Percentiles rank a stretch among this genome's conserved stretches.
Conservation (phyloP, 1,140 invertebrate species). For the Mactra quadrangularis region DNA sequence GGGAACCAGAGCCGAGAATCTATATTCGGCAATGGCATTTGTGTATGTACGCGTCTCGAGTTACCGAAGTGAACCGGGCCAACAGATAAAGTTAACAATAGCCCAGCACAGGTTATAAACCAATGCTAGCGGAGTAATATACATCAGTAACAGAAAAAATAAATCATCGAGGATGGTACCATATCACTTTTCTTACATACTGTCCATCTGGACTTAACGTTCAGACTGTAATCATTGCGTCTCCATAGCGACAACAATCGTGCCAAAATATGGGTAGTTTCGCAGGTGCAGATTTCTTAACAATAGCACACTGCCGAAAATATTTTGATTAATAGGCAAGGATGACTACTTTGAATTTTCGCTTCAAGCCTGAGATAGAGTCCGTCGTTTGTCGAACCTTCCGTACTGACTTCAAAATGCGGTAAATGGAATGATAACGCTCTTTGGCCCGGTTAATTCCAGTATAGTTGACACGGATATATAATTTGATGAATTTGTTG, state of each 20-base stretch:
- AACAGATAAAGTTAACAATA: conserved; percentile 59
- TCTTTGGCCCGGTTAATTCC: conserved; percentile 59
- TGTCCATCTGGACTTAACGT: conserved; percentile 12
- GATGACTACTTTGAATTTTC: no score
- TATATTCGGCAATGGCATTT: conserved; percentile 65
- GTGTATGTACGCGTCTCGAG: conserved; percentile 48
- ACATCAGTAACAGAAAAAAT: conserved; percentile 17
- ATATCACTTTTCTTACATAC: conserved; percentile 18
- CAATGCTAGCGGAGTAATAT: conserved; percentile 30
- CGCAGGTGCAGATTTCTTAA: neutral
- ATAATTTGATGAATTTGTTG: conserved; percentile 29
- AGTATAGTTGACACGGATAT: conserved; percentile 30
- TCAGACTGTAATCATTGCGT: neutral
- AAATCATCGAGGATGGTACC: conserved; percentile 23
- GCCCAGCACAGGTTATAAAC: conserved; percentile 29
- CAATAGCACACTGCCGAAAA: neutral
- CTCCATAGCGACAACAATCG: conserved; percentile 24
- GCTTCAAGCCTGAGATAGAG: neutral
- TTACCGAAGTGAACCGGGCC: conserved; percentile 60
- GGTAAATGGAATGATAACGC: conserved; percentile 57
- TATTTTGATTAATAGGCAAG: neutral
- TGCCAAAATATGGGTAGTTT: no score
- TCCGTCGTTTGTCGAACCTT: neutral
- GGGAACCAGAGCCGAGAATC: conserved; percentile 57
- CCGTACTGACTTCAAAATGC: neutral